Conservation (phyloP, 2,888 invertebrate genomes). For the Merodon equestris region DNA sequence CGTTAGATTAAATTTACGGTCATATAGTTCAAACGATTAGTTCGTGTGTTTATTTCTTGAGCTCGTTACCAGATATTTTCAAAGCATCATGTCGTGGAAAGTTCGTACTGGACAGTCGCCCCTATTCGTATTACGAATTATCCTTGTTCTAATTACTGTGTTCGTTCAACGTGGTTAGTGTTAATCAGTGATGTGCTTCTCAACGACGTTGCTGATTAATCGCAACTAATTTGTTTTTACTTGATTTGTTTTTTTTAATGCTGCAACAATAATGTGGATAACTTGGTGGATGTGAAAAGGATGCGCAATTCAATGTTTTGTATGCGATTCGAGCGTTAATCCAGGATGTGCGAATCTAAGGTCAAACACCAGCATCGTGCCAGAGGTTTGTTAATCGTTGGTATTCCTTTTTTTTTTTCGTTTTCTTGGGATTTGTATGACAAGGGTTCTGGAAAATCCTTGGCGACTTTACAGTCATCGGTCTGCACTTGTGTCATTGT, state of each 20-base stretch:
- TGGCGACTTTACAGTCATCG: too few species aligned
- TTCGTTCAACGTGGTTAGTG: slow-evolving; percentile 64
- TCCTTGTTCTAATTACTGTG: slow-evolving; percentile 41
- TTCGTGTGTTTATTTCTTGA: slow-evolving; percentile 9
- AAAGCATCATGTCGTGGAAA: slow-evolving; percentile 55
- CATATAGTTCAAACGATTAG: not conserved
- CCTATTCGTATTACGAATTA: slow-evolving; percentile 27
- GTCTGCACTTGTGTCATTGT: too few species aligned
- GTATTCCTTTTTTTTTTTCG: too few species aligned
- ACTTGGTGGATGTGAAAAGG: slow-evolving; percentile 72
- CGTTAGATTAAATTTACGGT: not conserved
- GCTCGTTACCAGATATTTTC: too few species aligned
- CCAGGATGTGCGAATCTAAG: slow-evolving; percentile 79
- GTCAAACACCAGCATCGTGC: slow-evolving; percentile 74
- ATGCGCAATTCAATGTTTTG: slow-evolving; percentile 80
- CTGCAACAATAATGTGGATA: slow-evolving; percentile 22
- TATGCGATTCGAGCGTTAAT: slow-evolving; percentile 81
- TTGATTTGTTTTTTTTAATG: slow-evolving; percentile 31
- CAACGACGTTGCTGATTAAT: slow-evolving; percentile 1
- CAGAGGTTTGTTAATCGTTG: slow-evolving; percentile 74
- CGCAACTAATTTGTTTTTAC: slow-evolving; percentile 10
- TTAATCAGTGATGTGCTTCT: slow-evolving; percentile 26
- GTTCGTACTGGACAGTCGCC: slow-evolving; percentile 47
- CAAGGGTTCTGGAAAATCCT: too few species aligned
- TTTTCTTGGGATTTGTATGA: too few species aligned